These are phyloP conservation scores for Laterallus jamaicensis DNA, from an alignment of 2,113 vertebrate genomes.

Conservation along the genomic window DNA sequence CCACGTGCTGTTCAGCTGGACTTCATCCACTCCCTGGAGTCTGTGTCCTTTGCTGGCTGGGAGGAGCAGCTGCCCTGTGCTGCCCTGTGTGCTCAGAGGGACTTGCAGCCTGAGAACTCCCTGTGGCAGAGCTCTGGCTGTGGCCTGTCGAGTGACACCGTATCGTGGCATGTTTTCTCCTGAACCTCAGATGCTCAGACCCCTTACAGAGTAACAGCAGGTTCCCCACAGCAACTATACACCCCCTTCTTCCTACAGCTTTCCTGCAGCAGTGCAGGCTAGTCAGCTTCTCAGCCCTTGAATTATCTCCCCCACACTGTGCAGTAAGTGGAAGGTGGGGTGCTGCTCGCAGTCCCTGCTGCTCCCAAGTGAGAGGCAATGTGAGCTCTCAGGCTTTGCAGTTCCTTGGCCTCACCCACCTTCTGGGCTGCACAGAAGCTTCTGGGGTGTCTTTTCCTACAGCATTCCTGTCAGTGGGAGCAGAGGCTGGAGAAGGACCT, in stretches of 20 bases:
- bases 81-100: accelerated
- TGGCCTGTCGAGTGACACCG: accelerated
- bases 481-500: too few relatives aligned
- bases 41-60: not conserved
- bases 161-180: not conserved
- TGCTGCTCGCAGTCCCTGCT: not conserved
- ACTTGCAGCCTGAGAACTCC: too few relatives aligned
- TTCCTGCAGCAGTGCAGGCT: not conserved
- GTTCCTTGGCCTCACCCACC: not conserved
- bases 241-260: not conserved
- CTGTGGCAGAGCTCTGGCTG: not conserved
- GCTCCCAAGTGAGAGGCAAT: not conserved
- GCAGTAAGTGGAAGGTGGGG: not conserved
- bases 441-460: not conserved
- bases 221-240: accelerated
- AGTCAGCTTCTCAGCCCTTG: not conserved
- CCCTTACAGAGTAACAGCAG: not conserved
- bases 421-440: not conserved
- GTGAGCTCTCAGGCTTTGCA: not conserved
- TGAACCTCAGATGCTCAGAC: not conserved
- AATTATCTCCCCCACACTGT: not conserved
- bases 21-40: not conserved
- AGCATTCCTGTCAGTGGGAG: not conserved
- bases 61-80: not conserved
- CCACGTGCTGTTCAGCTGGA: not conserved